phyloP scores from a whole-genome alignment of 30 jellyfish, hydroid and myxozoan species.

The Aurelia sp. region DNA sequence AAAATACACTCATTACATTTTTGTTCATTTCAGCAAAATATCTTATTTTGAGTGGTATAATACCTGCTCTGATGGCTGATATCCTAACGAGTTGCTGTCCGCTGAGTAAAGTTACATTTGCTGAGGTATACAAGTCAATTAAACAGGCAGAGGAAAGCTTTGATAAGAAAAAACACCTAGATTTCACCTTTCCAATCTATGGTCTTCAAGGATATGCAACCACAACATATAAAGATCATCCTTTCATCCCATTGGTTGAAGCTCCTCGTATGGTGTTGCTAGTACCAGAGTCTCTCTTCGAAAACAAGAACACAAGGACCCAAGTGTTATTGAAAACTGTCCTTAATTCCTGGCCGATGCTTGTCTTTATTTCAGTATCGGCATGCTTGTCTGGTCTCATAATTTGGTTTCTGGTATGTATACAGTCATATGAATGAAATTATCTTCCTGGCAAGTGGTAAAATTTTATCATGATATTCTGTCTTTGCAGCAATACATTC shows the following conservation, averaged over 20 bases:
- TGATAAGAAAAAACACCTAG: conserved; percentile 65
- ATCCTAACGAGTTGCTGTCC: conserved; percentile 81
- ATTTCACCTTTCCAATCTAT: conserved; percentile 90
- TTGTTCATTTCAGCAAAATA: conserved; percentile 32
- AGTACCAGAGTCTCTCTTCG: conserved; percentile 87
- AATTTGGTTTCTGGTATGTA: conserved; percentile 87
- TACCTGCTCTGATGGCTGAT: conserved; percentile 69
- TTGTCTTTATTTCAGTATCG: conserved; percentile 85
- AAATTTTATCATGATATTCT: too few species aligned
- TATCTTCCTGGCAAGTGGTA: too few species aligned
- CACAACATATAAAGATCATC: conserved; percentile 73
- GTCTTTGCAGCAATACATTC: not conserved
- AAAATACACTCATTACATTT: not conserved
- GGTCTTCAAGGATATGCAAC: conserved; percentile 86
- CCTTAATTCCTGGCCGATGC: conserved; percentile 98
- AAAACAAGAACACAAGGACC: conserved; percentile 84
- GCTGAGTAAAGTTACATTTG: conserved; percentile 76
- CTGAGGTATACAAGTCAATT: conserved; percentile 64
- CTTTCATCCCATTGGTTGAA: conserved; percentile 89
- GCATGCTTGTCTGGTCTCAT: conserved; percentile 92
- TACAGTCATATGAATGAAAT: not conserved
- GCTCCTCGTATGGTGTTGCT: conserved; percentile 90
- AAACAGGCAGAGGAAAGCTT: conserved; percentile 76
- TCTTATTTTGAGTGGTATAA: conserved; percentile 77
- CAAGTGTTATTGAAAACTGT: conserved; percentile 90